Conservation (phyloP, 2,113 vertebrate species). For the Gymnobelideus leadbeateri region DNA sequence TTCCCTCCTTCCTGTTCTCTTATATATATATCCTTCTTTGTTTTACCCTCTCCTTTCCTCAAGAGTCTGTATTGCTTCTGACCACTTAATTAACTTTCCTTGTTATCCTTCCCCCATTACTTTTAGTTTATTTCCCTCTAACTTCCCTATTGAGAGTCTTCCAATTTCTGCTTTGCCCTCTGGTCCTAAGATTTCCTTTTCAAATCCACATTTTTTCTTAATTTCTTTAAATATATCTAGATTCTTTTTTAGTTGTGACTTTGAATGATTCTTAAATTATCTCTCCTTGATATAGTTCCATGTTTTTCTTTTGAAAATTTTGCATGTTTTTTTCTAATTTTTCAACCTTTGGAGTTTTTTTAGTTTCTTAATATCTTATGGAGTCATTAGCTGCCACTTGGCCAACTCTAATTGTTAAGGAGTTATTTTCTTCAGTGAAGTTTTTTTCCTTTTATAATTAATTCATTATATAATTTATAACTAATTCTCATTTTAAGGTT, state of each 20-base stretch:
- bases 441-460: not conserved
- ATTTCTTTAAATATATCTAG: not conserved
- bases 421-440: not conserved
- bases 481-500: not conserved
- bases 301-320: not conserved
- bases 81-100: too few species aligned
- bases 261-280: not conserved
- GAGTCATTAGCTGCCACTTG: not conserved
- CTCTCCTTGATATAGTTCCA: not conserved
- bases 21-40: too few species aligned
- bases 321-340: not conserved
- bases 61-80: too few species aligned
- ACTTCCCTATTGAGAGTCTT: not conserved
- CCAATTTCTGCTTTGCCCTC: not conserved
- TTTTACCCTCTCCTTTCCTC: too few species aligned
- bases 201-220: not conserved
- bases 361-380: not conserved
- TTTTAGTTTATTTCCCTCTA: not conserved
- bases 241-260: not conserved
- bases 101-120: too few species aligned
- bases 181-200: not conserved
- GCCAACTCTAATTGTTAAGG: not conserved
- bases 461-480: too few species aligned
- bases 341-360: not conserved
- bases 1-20: too few species aligned